These are phyloP conservation scores for Dallia pectoralis DNA, from an alignment of 2,797 vertebrate species.

Conservation along the genomic window DNA sequence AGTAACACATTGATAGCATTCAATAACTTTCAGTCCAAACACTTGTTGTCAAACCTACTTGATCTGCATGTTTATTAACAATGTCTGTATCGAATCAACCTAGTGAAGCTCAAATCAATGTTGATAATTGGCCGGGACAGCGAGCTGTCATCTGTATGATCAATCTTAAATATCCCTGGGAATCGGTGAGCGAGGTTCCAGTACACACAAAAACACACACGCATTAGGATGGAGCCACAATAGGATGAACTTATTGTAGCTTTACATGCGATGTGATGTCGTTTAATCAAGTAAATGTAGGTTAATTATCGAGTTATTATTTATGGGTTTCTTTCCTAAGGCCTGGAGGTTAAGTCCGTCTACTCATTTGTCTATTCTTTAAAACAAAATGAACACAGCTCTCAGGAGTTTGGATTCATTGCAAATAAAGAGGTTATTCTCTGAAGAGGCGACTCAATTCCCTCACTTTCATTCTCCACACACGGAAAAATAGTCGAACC, in stretches of 20 bases:
- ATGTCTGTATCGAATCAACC: neutral
- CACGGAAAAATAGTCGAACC: constrained; percentile 25
- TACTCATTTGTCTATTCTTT: constrained; percentile 62
- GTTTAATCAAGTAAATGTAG: constrained; percentile 54
- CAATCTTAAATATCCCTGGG: constrained; percentile 56
- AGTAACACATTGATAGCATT: neutral
- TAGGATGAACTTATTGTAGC: neutral
- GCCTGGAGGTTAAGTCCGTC: constrained; percentile 70
- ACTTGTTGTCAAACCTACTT: neutral
- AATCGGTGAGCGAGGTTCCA: constrained; percentile 57
- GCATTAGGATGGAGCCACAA: no score
- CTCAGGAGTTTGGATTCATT: constrained; percentile 69
- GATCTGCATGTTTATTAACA: neutral
- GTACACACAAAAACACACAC: constrained; percentile 20
- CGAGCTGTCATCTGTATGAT: constrained; percentile 62
- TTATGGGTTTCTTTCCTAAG: constrained; percentile 47
- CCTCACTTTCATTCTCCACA: constrained; percentile 25
- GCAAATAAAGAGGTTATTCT: constrained; percentile 75
- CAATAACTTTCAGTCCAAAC: neutral
- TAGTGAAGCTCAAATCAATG: constrained; percentile 60
- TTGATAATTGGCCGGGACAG: constrained; percentile 60
- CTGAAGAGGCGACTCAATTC: constrained; percentile 62
- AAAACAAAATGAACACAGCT: constrained; percentile 66
- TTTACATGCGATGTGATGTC: constrained; percentile 30
- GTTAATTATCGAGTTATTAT: constrained; percentile 57